Conservation (phyloP, 2,888 invertebrate species). For the Sarcophaga variegata region DNA sequence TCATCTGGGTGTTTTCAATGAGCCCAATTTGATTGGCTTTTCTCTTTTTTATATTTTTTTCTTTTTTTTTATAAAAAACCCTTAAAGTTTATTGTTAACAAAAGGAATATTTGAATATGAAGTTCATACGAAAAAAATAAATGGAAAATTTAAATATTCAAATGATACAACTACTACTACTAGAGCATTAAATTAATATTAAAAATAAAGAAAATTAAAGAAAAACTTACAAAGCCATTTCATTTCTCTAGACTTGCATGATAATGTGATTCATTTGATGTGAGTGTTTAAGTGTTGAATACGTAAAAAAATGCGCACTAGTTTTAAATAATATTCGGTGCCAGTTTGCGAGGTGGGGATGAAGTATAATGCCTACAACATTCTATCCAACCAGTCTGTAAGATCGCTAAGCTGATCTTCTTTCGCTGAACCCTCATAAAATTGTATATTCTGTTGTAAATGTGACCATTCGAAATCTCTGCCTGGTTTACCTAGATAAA, state of each 20-base stretch:
- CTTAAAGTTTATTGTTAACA: conserved; percentile 57
- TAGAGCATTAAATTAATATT: conserved; percentile 18
- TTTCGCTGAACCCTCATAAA: conserved; percentile 86
- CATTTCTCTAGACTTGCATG: conserved; percentile 21
- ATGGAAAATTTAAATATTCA: conserved; percentile 40
- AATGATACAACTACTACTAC: not conserved
- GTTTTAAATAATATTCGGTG: not conserved
- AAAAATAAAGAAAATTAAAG: conserved; percentile 28
- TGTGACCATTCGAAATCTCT: conserved; percentile 93
- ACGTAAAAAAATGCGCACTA: conserved; percentile 26
- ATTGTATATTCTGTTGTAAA: conserved; percentile 86
- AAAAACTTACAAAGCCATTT: not conserved
- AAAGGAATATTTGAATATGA: conserved; percentile 18
- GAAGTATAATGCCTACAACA: conserved; percentile 69
- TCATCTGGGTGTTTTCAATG: not conserved
- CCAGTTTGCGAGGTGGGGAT: not conserved
- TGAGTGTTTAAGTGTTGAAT: conserved; percentile 17
- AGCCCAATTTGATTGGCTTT: not conserved
- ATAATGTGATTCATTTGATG: conserved; percentile 13
- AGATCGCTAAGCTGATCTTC: conserved; percentile 86
- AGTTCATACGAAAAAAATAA: conserved; percentile 24
- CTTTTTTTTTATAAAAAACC: conserved; percentile 29
- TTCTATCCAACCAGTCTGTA: conserved; percentile 88
- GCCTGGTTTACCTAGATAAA: conserved; percentile 88
- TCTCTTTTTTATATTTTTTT: too few species aligned